Evolutionary conservation across 1,140 invertebrate genomes (phyloP), one percentile per base, ranked within the genome.

Genomic region (Drosophila funebris): DNA sequence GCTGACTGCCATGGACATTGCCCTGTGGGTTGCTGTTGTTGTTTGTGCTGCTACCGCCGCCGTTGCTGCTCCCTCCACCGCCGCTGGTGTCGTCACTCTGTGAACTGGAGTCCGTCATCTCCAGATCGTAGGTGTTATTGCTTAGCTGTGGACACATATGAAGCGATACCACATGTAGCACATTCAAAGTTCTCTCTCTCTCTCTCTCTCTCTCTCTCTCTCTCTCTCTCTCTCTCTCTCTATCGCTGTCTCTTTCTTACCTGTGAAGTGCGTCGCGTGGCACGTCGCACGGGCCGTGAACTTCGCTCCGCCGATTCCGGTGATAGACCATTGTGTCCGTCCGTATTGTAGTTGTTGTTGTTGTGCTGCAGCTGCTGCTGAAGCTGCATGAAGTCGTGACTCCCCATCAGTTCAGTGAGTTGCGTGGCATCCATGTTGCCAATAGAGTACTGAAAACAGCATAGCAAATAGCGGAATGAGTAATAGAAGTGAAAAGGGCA

Each of bases 101-200:
- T 48, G 91, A 92, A 76, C 91, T 92, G 52, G 91, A 92, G 58
- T 92, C 91, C 18, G 91, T 92, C 89, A 92, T 92, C 66, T 92
- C 91, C 68, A 91, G 84, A 50, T 92, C 91, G 70, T 91, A 92
- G 31, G 81, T 90, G 39, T 90, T 90, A 90, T 90, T 90, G 87
- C 87, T 90, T 89, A 91, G 60, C 85, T 91, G 67, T 29, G 63
- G 58, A 69, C 46, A 36, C n/a, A 69, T 1, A 13, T 8, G 14
- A 43, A 46, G 31, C 0, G n/a, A 36, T 36, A 13, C 31, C 52
- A 36, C 18, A n/a, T 20, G 31, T 37, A 7, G 20, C 24, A 18
- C 18, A 36, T 3, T 24, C 13, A 9, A n/a, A 27, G 24, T 11
- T 29, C 18, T 44, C 0, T 11, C 31, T 4, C 29, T 0, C 14